Evolutionary conservation across 2,797 vertebrate genomes (phyloP).

Genomic region (Columba guinea): DNA sequence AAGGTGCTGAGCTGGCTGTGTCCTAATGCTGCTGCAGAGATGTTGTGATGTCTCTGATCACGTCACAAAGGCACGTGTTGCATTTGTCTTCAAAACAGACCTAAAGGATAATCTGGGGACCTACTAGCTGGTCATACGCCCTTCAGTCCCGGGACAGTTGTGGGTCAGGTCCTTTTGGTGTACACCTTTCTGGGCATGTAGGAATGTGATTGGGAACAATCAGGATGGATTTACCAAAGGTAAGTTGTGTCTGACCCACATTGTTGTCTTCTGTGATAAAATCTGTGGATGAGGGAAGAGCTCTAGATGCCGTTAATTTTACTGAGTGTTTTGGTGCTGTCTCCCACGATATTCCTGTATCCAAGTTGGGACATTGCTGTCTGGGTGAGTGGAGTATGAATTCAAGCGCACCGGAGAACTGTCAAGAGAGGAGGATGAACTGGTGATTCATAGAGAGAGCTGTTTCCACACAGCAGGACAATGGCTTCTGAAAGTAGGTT

Average conservation of each 20-base stretch:
- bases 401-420: constrained; percentile 2
- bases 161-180: neutral
- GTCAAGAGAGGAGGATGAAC: neutral
- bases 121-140: neutral
- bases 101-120: neutral
- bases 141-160: rapidly evolving
- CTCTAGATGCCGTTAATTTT: neutral
- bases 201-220: neutral
- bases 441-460: neutral
- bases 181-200: neutral
- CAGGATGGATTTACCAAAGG: neutral
- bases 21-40: neutral
- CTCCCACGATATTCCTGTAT: neutral
- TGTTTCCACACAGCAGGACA: neutral
- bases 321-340: neutral
- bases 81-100: neutral
- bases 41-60: neutral
- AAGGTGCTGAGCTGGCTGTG: neutral
- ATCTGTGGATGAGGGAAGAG: constrained; percentile 1
- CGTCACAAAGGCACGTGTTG: neutral
- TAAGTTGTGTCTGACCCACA: neutral
- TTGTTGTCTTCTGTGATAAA: neutral
- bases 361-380: neutral
- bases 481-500: constrained; percentile 10
- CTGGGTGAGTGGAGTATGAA: neutral